A percentile compares a stretch with the other conserved stretches of the same genome.
These are phyloP conservation scores for Hylaeus anthracinus DNA, from an alignment of 1,140 invertebrate genomes.

Conservation along the genomic window DNA sequence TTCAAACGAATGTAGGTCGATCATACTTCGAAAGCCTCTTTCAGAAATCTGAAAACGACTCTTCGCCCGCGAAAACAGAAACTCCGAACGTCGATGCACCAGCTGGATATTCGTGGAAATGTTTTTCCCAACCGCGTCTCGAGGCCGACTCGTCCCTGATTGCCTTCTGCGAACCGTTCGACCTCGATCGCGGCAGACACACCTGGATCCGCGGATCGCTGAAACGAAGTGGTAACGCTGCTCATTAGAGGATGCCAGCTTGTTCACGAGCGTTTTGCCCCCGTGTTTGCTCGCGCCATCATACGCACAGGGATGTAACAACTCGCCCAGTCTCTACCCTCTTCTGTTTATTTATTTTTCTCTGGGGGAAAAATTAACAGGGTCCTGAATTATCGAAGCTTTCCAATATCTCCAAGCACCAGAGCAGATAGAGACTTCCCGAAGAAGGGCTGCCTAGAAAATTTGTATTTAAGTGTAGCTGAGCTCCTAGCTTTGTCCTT, in stretches of 20 bases:
- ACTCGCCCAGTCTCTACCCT: too few relatives aligned
- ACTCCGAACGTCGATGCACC: not conserved
- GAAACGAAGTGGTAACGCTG: slow-evolving; percentile 42
- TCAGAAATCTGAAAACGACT: not conserved
- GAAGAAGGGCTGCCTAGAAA: too few relatives aligned
- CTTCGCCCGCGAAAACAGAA: not conserved
- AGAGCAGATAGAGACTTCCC: too few relatives aligned
- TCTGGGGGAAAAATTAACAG: too few relatives aligned
- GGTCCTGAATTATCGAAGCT: too few relatives aligned
- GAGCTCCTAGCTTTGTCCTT: too few relatives aligned
- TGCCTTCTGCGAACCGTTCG: slow-evolving; percentile 40
- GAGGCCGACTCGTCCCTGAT: slow-evolving; percentile 1
- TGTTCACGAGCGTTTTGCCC: slow-evolving; percentile 7
- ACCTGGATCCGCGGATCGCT: slow-evolving; percentile 43
- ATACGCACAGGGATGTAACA: not conserved
- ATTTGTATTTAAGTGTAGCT: too few relatives aligned
- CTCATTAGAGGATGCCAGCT: slow-evolving; percentile 52
- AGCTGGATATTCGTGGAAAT: not conserved
- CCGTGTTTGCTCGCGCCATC: not conserved
- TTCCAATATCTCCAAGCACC: too few relatives aligned
- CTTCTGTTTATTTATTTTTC: too few relatives aligned
- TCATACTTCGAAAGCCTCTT: not conserved
- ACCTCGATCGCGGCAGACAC: slow-evolving; percentile 29
- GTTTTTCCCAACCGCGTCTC: not conserved
- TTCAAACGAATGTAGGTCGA: slow-evolving; percentile 27